Base-by-base conservation (phyloP, 2,888 invertebrate genomes). In the Salpingus planirostris region DNA sequence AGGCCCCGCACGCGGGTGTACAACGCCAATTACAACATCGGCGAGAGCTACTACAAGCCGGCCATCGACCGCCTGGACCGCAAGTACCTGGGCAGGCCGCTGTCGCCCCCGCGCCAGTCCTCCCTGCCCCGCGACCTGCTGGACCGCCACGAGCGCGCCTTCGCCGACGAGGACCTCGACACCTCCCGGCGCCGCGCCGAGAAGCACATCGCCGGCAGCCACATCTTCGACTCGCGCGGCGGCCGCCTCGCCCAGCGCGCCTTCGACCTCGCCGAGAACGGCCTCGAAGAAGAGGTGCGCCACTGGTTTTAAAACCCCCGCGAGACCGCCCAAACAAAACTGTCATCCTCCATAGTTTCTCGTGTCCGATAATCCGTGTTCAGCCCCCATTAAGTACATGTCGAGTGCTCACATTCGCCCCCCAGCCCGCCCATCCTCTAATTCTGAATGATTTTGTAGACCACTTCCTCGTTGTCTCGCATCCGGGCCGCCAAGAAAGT, bases 1-100 rank as follows among this genome's bases (percentile, higher is more conserved):
- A 69, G 82, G 60, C 80, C 82, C 44, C 74, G 86, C 52, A 87
- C 87, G 14, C 80, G 80, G 62, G 80, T 88, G 54, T 88, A 89
- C 61, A 84, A 87, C 57, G 83, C 83, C 62, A 88, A 87, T 64
- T 87, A 85, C 67, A 78, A 82, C 65, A 80, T 83, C 58, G 86
- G 86, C 33, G 82, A 87, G 65, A 82, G 80, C 53, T 84, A 85
- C 61, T 88, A 88, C 69, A 78, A 78, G 48, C 76, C 83, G 7
- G 78, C 84, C 44, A 66, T 86, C 26, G 83, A 85, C 59, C 73
- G 79, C 36, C 64, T 86, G 45, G 84, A 86, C 59, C 74, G 79
- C 44, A 85, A 84, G 64, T 72, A 74, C 54, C 69, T 69, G 40
- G 68, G 68, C 31, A 66, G 72, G 35, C 69, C 71, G 5, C 40